Evolutionary conservation across 2,797 vertebrate species (phyloP).

Genomic region (Okamejei kenojei): DNA sequence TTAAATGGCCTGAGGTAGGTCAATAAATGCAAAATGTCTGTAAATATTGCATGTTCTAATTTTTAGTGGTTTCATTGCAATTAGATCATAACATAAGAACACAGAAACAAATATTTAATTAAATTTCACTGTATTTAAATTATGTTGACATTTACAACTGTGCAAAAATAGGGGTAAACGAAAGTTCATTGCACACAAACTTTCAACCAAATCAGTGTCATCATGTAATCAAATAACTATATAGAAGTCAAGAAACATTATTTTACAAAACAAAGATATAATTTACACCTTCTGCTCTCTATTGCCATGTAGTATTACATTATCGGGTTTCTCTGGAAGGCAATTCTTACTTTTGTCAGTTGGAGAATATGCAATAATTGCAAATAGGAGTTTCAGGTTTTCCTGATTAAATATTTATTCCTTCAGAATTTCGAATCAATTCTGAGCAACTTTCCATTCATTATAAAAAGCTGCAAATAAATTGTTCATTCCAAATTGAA

Average conservation of each 20-base stretch:
- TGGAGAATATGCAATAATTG: not conserved
- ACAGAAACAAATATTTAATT: no score
- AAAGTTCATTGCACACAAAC: not conserved
- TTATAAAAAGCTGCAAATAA: not conserved
- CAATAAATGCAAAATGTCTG: no score
- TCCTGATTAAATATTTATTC: not conserved
- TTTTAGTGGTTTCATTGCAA: no score
- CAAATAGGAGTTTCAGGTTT: not conserved
- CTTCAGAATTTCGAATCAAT: not conserved
- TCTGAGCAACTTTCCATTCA: not conserved
- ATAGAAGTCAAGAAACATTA: not conserved
- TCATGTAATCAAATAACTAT: not conserved
- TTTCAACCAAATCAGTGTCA: not conserved
- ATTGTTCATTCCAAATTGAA: not conserved
- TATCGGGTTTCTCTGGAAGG: not conserved
- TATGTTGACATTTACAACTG: not conserved
- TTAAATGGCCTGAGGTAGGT: no score
- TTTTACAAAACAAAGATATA: not conserved
- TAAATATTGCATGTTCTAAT: no score
- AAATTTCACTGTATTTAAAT: not conserved
- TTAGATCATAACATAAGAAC: no score
- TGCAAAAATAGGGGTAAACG: not conserved
- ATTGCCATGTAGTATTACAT: not conserved
- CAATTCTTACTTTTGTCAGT: not conserved
- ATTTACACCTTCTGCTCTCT: not conserved